Conservation (phyloP, 2,888 invertebrate genomes). For the Desoria tigrina region DNA sequence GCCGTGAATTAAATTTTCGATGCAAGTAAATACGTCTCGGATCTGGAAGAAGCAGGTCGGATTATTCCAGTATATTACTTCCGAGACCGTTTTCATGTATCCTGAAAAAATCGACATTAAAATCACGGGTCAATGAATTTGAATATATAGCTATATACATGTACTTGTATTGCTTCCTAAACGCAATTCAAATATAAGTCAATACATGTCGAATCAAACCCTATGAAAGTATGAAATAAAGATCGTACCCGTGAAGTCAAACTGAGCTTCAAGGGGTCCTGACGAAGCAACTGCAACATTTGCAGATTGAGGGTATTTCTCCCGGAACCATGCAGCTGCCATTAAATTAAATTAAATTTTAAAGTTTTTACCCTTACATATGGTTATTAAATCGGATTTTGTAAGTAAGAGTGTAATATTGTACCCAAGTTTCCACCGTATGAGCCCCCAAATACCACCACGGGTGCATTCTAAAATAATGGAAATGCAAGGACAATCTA, state of each 20-base stretch:
- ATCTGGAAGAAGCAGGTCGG: conserved; percentile 18
- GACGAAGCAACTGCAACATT: conserved; percentile 59
- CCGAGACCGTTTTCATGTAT: conserved; percentile 28
- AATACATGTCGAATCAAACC: too few relatives aligned
- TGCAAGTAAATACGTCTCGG: conserved; percentile 28
- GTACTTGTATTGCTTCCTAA: too few relatives aligned
- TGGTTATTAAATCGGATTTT: too few relatives aligned
- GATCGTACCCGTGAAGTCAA: conserved; percentile 58
- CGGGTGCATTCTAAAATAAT: conserved; percentile 53
- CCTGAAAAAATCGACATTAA: conserved; percentile 9
- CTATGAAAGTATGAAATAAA: too few relatives aligned
- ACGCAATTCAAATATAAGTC: too few relatives aligned
- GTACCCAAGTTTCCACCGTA: conserved; percentile 58
- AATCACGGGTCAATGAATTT: too few relatives aligned
- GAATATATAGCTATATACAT: too few relatives aligned
- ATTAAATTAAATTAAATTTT: too few relatives aligned
- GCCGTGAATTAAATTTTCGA: conserved; percentile 28
- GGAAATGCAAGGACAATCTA: too few relatives aligned
- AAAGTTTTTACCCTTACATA: too few relatives aligned
- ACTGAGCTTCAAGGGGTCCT: conserved; percentile 59
- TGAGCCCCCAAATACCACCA: conserved; percentile 61
- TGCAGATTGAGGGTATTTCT: conserved; percentile 60
- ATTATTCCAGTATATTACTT: conserved; percentile 27
- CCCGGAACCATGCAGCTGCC: conserved; percentile 58
- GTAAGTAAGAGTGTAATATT: too few relatives aligned